Base-by-base conservation (phyloP, 2,113 vertebrate species). In the Spea bombifrons region DNA sequence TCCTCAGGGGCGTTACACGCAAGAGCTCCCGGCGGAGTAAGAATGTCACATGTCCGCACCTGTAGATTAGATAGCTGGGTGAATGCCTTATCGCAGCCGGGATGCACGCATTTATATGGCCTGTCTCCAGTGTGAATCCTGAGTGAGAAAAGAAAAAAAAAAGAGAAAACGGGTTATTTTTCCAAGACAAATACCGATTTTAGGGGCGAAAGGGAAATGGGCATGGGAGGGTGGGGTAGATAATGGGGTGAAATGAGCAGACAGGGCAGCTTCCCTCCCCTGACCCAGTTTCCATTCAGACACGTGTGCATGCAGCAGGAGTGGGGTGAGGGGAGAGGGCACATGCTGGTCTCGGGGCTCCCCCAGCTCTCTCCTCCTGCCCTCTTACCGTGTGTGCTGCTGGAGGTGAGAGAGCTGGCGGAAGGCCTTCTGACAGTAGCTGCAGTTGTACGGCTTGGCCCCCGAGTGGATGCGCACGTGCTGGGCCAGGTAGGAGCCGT, bases 361-460 rank as follows among this genome's bases (percentile, higher is more conserved):
- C 78, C 78, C 78, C 78, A 80, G 78, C 78, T 80, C 78, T 80
- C 78, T 80, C 78, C 71, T 80, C 78, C 83, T 63, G 73, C 89
- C 89, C 92, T 88, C 95, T 95, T 98, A 98, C 97, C 97, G 94
- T 95, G 94, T 96, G 93, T 98, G 96, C 89, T 98, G 96, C 92
- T 98, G 96, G 85, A 98, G 93, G 93, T 98, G 96, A 90, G 96
- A 95, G 90, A 97, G 94, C 88, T 97, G 95, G 91, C 95, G 94
- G 90, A 97, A 97, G 85, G 90, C 89, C 90, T 96, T 97, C 86
- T 96, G 92, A 88, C 95, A 97, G 89, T 88, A 96, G 75, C 90
- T 90, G 87, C 95, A 97, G 87, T 90, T 89, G 89, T 97, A 97
- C 71, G 95, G 95, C 90, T 97, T 97, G 90, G 93, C 95, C 82